These are phyloP conservation scores for Carlito syrichta DNA, from an alignment of 2,113 vertebrate species.

Conservation along the genomic window DNA sequence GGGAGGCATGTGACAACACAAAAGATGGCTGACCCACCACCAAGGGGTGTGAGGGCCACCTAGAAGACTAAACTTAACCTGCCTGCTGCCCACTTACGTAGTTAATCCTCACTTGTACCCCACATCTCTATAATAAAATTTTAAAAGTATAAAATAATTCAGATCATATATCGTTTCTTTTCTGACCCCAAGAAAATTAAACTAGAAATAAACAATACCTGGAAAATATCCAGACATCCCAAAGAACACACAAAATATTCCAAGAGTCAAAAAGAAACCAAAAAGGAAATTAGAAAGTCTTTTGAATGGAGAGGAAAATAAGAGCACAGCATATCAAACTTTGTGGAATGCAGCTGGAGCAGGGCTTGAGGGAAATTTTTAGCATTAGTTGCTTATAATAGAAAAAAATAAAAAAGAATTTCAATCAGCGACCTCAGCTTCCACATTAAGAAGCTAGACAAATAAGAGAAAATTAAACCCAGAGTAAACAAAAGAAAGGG, in stretches of 20 bases:
- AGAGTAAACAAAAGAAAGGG: neutral
- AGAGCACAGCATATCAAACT: neutral
- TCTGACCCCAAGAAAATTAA: conserved; percentile 5
- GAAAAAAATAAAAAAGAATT: neutral
- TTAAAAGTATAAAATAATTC: neutral
- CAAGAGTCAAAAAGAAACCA: neutral
- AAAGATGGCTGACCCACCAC: too few relatives aligned
- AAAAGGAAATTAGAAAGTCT: neutral
- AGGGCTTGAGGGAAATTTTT: neutral
- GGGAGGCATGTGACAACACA: too few relatives aligned
- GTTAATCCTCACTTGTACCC: too few relatives aligned
- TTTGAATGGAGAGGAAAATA: neutral
- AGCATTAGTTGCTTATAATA: neutral
- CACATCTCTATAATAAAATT: too few relatives aligned
- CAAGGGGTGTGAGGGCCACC: too few relatives aligned
- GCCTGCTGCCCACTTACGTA: too few relatives aligned
- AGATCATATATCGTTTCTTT: neutral
- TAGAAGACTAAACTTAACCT: too few relatives aligned
- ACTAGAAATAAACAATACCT: conserved; percentile 5
- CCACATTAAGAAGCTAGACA: conserved; percentile 4
- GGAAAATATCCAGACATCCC: conserved; percentile 1
- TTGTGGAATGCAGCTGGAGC: neutral
- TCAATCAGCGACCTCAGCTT: neutral
- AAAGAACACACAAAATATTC: neutral
- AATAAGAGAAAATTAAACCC: neutral